A percentile compares a stretch with the other conserved stretches of the same genome.
Conservation (phyloP, 2,113 vertebrate species). For the Triplophysa tibetana region DNA sequence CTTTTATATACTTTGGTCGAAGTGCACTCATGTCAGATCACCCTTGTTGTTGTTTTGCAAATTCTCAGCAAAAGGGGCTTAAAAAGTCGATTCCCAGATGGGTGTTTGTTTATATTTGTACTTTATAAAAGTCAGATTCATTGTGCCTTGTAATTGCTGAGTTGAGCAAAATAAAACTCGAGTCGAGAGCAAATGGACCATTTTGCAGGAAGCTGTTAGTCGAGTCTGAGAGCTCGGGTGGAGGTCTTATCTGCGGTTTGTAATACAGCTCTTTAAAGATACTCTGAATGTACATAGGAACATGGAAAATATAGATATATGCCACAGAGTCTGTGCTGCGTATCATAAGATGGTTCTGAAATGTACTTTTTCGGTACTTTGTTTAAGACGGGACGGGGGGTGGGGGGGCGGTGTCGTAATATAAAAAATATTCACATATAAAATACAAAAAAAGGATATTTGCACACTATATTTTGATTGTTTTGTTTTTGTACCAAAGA, state of each 20-base stretch:
- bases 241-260: constrained; percentile 76
- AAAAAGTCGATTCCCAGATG: constrained; percentile 56
- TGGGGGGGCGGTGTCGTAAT: constrained; percentile 47
- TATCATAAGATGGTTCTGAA: constrained; percentile 98
- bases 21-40: constrained; percentile 44
- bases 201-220: constrained; percentile 61
- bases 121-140: constrained; percentile 96
- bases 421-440: constrained; percentile 70
- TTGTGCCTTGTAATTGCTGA: constrained; percentile 95
- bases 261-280: constrained; percentile 88
- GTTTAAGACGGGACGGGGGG: constrained; percentile 48
- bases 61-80: constrained; percentile 47
- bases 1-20: constrained; percentile 35
- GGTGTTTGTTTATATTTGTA: constrained; percentile 89
- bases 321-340: constrained; percentile 99
- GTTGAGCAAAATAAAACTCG: constrained; percentile 39
- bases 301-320: constrained; percentile 95
- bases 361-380: constrained; percentile 77
- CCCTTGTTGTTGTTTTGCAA: constrained; percentile 35
- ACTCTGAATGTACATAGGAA: constrained; percentile 97
- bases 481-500: constrained; percentile 99
- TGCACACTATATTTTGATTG: constrained; percentile 98
- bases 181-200: constrained; percentile 55
- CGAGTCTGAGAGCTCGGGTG: constrained; percentile 51
- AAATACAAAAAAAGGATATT: constrained; percentile 85